These are phyloP conservation scores for Dinocampus coccinellae DNA, from an alignment of 2,888 invertebrate genomes.

Conservation along the genomic window DNA sequence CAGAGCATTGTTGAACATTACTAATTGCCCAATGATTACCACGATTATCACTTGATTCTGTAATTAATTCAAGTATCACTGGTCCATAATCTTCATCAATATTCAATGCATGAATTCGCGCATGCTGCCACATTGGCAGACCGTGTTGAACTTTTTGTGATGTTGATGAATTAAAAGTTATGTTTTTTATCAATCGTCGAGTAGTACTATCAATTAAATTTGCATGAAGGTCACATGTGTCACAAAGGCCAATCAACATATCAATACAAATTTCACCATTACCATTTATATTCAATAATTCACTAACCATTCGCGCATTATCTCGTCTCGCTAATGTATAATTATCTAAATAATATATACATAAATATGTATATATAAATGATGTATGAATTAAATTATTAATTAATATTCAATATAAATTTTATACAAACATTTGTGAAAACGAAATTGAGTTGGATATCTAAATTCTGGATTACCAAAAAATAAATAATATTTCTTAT, in stretches of 20 bases:
- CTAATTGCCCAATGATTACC: conserved; percentile 50
- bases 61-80: conserved; percentile 38
- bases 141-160: background rate
- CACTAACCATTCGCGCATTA: background rate
- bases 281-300: background rate
- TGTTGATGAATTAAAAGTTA: conserved; percentile 7
- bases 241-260: conserved; percentile 50
- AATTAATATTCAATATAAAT: conserved; percentile 13
- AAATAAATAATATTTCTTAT: conserved; percentile 32
- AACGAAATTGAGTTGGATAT: conserved; percentile 40
- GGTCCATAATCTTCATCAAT: background rate
- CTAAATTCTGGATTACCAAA: conserved; percentile 17
- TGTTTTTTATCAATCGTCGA: background rate
- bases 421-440: conserved; percentile 50
- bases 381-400: too few relatives aligned
- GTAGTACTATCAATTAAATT: conserved; percentile 18
- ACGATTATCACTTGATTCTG: conserved; percentile 3
- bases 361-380: background rate
- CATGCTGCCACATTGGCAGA: conserved; percentile 45
- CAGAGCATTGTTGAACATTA: conserved; percentile 43
- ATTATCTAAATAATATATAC: background rate
- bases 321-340: background rate
- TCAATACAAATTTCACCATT: conserved; percentile 44
- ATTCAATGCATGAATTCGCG: conserved; percentile 31
- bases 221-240: conserved; percentile 44